Conservation (phyloP, 1,140 invertebrate species). For the Apis mellifera region Amel_HAv3.1 CM009943.2:4592001-4592500, state of each 20-base stretch:
- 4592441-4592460: constrained; percentile 38
- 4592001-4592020: constrained; percentile 36
- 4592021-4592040: not conserved
- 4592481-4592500: constrained; percentile 39
- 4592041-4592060: constrained; percentile 29
- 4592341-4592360: constrained; percentile 13
- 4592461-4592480: constrained; percentile 48
- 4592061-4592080: constrained; percentile 52
- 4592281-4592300: not conserved
- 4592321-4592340: not conserved
- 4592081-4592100: constrained; percentile 75
- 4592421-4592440: not conserved
- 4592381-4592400: not conserved
- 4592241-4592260: constrained; percentile 17
- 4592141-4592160: constrained; percentile 46
- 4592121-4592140: constrained; percentile 37
- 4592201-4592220: not conserved
- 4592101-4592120: constrained; percentile 61
- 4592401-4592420: not conserved
- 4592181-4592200: not conserved
- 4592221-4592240: not conserved
- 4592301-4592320: not conserved
- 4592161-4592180: constrained; percentile 40
- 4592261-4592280: not conserved
- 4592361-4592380: not conserved